These are phyloP conservation scores for Oncorhynchus tshawytscha DNA, from an alignment of 2,113 vertebrate species.

Conservation along the genomic window DNA sequence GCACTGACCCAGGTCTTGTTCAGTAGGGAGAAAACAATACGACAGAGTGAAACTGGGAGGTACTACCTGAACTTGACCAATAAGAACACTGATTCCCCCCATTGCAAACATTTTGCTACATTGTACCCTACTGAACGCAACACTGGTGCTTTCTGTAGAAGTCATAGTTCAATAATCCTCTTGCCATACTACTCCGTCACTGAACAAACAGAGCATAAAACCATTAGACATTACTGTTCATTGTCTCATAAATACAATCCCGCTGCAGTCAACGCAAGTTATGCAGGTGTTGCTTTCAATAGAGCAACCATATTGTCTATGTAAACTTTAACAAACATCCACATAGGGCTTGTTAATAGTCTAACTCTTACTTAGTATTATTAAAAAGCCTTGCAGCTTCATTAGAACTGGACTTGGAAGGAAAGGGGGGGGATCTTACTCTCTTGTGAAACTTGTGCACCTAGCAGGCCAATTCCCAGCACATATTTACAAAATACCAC, in stretches of 20 bases:
- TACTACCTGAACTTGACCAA: too few species aligned
- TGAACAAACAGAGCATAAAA: not conserved
- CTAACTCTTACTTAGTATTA: not conserved
- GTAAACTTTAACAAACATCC: not conserved
- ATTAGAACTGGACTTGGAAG: not conserved
- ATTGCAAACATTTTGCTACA: too few species aligned
- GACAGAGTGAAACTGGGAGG: too few species aligned
- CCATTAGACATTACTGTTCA: not conserved
- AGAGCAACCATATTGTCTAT: not conserved
- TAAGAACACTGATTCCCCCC: too few species aligned
- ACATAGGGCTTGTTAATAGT: not conserved
- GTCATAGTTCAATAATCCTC: not conserved
- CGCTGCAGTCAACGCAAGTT: not conserved
- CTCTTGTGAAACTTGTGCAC: not conserved
- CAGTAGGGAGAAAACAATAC: too few species aligned
- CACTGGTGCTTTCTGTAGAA: not conserved
- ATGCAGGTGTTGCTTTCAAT: too few species aligned
- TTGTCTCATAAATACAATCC: not conserved
- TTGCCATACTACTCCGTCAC: not conserved
- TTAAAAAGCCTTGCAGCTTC: not conserved
- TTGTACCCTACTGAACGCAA: too few species aligned
- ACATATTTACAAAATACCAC: conserved; percentile 1
- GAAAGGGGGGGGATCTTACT: not conserved
- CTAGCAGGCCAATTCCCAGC: not conserved
- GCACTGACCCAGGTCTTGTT: not conserved